Evolutionary conservation across 2,797 vertebrate genomes (phyloP), one percentile per base, ranked within the genome.

Genomic region (Channa striata): DNA sequence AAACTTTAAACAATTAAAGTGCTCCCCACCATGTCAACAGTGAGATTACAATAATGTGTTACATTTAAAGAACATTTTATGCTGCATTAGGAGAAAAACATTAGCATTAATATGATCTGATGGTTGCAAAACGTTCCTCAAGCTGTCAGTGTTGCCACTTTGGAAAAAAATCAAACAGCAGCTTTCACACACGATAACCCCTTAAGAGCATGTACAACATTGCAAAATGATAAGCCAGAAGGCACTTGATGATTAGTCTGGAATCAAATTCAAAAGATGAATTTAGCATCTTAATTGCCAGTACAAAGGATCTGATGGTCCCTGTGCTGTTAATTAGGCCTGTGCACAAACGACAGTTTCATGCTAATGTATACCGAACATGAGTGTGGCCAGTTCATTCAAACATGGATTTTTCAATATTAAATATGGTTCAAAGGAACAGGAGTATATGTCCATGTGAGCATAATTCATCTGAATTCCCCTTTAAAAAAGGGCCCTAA

Each of bases 1-100:
- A 86, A 85, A 91, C 82, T 85, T 86, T 83, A 78, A 85, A 89
- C 84, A 87, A 63, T 49, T 91, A 89, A 91, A 93, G 90, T 93
- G 90, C 91, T 88, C 80, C 85, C 82, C 78, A 89, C 85, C 73
- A 83, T 68, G 79, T 86, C 68, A 74, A 80, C 72, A 82, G 78
- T 81, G 81, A 86, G 61, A 83, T 85, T 80, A 83, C 56, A 46
- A 77, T 72, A 74, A 66, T 66, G 65, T 60, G 64, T 72, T 72
- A 67, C 56, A 78, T 74, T 63, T 68, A 64, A 74, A 83, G 57
- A 79, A 78, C 49, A 68, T 70, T 61, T 80, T 66, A 72, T 80
- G 75, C 66, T 73, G 81, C 82, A 82, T 83, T 53, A 73, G 79
- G 62, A 78, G 74, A 59, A 75, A 80, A 87, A 80, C 68, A 74